Evolutionary conservation across 30 jellyfish, hydroid and myxozoan species (phyloP).

Genomic region (Pseudorhiza aurosa): DNA sequence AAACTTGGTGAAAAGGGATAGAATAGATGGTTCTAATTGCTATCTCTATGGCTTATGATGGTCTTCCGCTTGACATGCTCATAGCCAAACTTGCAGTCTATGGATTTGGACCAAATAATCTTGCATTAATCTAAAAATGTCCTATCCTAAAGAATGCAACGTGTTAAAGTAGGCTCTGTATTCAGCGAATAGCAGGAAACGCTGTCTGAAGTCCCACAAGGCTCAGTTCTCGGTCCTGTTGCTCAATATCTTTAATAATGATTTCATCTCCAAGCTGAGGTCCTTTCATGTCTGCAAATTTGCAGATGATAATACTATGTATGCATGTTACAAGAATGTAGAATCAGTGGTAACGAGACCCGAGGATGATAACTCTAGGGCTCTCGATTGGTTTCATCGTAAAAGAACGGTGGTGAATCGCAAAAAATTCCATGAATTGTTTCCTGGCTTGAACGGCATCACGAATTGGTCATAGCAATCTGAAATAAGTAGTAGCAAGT

Average conservation of each 20-base stretch:
- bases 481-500: background rate
- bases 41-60: background rate
- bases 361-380: background rate
- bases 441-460: background rate
- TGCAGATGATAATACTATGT: background rate
- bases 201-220: background rate
- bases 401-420: background rate
- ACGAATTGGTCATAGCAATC: background rate
- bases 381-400: background rate
- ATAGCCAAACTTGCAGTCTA: background rate
- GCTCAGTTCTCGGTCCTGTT: slow-evolving; percentile 8
- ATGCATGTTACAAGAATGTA: background rate
- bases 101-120: background rate
- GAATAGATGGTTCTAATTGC: background rate
- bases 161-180: background rate
- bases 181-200: background rate
- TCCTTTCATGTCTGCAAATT: background rate
- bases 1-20: no score
- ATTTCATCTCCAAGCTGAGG: background rate
- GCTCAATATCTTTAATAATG: background rate
- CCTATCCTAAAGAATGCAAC: background rate
- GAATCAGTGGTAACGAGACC: background rate
- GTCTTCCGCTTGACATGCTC: background rate
- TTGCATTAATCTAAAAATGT: background rate
- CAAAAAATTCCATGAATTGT: background rate